Evolutionary conservation across 1,140 invertebrate species (phyloP).

Genomic region (Aricia agestis): DNA sequence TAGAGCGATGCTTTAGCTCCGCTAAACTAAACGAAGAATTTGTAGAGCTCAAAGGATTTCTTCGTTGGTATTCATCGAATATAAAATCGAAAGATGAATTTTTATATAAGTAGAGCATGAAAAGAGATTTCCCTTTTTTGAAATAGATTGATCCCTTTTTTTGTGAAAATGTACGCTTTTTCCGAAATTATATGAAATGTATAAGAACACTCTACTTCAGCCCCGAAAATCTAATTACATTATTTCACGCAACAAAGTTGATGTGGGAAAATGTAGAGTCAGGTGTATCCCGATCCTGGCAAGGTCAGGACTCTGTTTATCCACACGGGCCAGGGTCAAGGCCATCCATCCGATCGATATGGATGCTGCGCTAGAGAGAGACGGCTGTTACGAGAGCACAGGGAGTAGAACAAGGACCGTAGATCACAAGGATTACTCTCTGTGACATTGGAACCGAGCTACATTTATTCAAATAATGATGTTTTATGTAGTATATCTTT

Average conservation of each 20-base stretch:
- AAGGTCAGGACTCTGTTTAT: slow-evolving; percentile 51
- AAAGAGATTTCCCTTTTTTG: too few species aligned
- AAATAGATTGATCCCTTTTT: too few species aligned
- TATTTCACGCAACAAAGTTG: not conserved
- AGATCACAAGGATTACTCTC: not conserved
- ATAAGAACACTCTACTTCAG: too few species aligned
- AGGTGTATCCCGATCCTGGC: slow-evolving; percentile 20
- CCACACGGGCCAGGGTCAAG: slow-evolving; percentile 51
- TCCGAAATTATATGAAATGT: too few species aligned
- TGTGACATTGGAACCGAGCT: slow-evolving; percentile 11
- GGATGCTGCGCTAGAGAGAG: slow-evolving; percentile 50
- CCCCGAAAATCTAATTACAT: too few species aligned
- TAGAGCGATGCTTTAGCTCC: not conserved
- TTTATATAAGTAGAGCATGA: too few species aligned
- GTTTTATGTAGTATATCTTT: not conserved
- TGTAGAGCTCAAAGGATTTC: too few species aligned
- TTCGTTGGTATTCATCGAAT: too few species aligned
- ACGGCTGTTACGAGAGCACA: not conserved
- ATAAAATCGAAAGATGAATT: too few species aligned
- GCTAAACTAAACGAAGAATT: too few species aligned
- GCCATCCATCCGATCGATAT: slow-evolving; percentile 50
- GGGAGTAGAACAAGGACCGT: slow-evolving; percentile 3
- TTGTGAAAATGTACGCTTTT: too few species aligned
- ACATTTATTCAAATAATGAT: slow-evolving; percentile 4
- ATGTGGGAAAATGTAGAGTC: not conserved